A percentile compares a stretch with the other conserved stretches of the same genome.
phyloP scores from a whole-genome alignment of 2,888 invertebrate species.

The Polymixis lichenea region DNA sequence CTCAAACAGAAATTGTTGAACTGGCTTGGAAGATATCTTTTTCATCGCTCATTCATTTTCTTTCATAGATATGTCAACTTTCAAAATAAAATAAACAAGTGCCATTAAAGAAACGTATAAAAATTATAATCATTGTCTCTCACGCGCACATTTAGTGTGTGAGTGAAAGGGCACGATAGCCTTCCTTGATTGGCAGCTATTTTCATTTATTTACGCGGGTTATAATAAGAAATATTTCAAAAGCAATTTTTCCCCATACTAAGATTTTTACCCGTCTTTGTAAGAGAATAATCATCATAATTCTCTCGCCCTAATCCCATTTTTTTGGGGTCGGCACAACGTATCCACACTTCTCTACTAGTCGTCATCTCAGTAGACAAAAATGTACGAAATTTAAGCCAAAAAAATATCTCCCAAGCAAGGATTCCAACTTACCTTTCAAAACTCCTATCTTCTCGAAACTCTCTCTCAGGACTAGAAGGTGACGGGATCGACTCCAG shows the following conservation, averaged over 20 bases:
- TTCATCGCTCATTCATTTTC: not conserved
- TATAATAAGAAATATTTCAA: not conserved
- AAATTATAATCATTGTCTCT: not conserved
- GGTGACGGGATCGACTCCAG: conserved; percentile 83
- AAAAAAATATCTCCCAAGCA: conserved; percentile 28
- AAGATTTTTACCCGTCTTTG: not conserved
- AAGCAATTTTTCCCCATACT: no score
- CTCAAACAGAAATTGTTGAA: conserved; percentile 16
- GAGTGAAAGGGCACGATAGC: not conserved
- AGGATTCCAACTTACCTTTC: conserved; percentile 73
- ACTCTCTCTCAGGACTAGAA: conserved; percentile 70
- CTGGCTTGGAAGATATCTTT: not conserved
- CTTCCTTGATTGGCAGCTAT: not conserved
- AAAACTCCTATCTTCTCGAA: conserved; percentile 62
- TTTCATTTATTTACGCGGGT: not conserved
- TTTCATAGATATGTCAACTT: not conserved
- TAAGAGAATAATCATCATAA: no score
- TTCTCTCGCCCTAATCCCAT: not conserved
- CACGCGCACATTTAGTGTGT: not conserved
- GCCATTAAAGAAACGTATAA: not conserved
- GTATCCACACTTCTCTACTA: not conserved
- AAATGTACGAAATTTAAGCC: not conserved
- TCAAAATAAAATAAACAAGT: not conserved
- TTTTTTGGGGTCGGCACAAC: not conserved
- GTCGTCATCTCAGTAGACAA: not conserved